Evolutionary conservation across 2,797 vertebrate genomes (phyloP).

Genomic region (Falco cherrug): DNA sequence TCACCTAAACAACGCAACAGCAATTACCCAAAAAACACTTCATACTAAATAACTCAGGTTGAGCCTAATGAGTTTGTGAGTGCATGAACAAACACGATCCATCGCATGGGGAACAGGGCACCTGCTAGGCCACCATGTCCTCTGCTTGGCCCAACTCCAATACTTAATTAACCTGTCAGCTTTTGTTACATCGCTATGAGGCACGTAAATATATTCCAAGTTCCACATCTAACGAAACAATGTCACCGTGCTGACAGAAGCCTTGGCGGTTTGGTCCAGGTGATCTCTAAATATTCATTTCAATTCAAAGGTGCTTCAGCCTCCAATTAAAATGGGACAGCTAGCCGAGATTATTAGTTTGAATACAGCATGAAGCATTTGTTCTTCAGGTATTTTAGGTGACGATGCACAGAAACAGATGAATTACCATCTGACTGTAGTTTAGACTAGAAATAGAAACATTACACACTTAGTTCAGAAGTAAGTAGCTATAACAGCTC

Average conservation of each 20-base stretch:
- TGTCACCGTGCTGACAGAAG: not conserved
- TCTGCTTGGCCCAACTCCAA: constrained; percentile 51
- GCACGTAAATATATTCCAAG: constrained; percentile 40
- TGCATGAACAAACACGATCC: constrained; percentile 47
- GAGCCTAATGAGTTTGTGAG: constrained; percentile 66
- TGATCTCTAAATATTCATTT: not conserved
- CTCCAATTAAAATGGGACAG: not conserved
- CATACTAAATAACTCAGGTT: not conserved
- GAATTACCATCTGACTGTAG: not conserved
- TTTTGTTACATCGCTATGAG: constrained; percentile 32
- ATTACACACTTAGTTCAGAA: not conserved
- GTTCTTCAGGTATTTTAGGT: not conserved
- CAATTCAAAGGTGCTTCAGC: not conserved
- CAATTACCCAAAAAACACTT: constrained; percentile 18
- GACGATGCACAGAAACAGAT: not conserved
- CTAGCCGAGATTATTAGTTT: not conserved
- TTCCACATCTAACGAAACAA: not conserved
- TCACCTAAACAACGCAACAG: not conserved
- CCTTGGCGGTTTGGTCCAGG: not conserved
- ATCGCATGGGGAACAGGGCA: not conserved
- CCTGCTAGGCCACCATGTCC: constrained; percentile 39
- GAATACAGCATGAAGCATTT: not conserved
- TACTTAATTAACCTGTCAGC: constrained; percentile 71
- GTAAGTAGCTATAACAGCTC: not conserved
- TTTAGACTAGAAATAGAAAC: not conserved